These are phyloP conservation scores for Botrylloides violaceus DNA, from an alignment of 23 tunicate genomes.

Conservation along the genomic window DNA sequence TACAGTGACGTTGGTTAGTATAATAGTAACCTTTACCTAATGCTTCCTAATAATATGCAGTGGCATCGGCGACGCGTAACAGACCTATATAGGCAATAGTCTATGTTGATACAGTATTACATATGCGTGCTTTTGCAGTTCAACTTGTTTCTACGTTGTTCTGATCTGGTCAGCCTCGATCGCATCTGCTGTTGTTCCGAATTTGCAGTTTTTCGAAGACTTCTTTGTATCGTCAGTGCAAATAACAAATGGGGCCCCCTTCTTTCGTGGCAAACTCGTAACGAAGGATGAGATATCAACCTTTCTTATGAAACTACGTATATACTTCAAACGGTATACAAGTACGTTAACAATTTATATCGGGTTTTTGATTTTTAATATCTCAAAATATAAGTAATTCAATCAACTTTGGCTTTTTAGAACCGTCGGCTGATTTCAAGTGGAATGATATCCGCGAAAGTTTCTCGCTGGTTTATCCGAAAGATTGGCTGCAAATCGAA, in stretches of 20 bases:
- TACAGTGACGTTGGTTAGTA: too few relatives aligned
- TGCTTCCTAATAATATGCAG: too few relatives aligned
- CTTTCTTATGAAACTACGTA: background rate
- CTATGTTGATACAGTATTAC: too few relatives aligned
- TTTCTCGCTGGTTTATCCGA: constrained; percentile 16
- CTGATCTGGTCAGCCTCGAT: constrained; percentile 38
- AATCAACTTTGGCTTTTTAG: too few relatives aligned
- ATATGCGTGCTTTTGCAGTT: too few relatives aligned
- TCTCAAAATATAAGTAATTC: too few relatives aligned
- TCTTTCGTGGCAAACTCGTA: background rate
- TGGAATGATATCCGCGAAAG: constrained; percentile 29
- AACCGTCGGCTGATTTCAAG: background rate
- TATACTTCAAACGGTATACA: too few relatives aligned
- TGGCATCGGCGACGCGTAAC: too few relatives aligned
- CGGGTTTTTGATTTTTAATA: too few relatives aligned
- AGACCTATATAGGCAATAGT: too few relatives aligned
- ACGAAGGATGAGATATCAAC: background rate
- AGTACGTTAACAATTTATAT: too few relatives aligned
- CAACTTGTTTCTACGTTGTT: constrained; percentile 32
- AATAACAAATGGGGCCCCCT: background rate
- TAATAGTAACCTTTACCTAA: too few relatives aligned
- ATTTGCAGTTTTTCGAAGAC: constrained; percentile 15
- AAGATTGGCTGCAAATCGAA: constrained; percentile 32
- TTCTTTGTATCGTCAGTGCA: constrained; percentile 18
- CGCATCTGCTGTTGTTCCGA: constrained; percentile 34